These are phyloP conservation scores for Tetrapedia diversipes DNA, from an alignment of 2,888 invertebrate species.

Conservation along the genomic window DNA sequence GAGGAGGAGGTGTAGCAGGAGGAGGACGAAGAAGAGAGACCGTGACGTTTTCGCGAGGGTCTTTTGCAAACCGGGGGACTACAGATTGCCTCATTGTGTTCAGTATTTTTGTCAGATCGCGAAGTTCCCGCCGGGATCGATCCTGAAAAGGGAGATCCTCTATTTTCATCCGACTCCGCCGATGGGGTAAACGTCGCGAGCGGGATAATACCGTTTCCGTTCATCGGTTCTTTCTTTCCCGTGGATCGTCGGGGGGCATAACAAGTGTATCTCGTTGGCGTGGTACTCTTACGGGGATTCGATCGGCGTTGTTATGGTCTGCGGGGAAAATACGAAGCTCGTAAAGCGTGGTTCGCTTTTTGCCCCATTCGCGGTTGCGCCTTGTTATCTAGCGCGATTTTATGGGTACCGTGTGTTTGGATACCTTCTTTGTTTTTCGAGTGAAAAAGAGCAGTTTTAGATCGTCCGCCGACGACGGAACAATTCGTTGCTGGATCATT, in stretches of 20 bases:
- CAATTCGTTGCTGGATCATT: slow-evolving; percentile 47
- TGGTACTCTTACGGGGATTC: slow-evolving; percentile 14
- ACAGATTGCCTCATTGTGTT: slow-evolving; percentile 38
- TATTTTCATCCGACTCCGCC: not conserved
- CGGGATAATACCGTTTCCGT: not conserved
- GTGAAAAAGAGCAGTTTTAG: slow-evolving; percentile 3
- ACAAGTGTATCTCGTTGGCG: not conserved
- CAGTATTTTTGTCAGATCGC: slow-evolving; percentile 32
- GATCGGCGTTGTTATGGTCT: slow-evolving; percentile 17
- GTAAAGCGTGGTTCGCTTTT: not conserved
- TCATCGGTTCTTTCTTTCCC: not conserved
- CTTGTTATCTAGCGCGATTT: slow-evolving; percentile 33
- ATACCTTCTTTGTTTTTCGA: not conserved
- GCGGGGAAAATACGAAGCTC: slow-evolving; percentile 4
- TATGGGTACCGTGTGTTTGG: slow-evolving; percentile 7
- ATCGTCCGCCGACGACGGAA: slow-evolving; percentile 7
- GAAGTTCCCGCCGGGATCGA: slow-evolving; percentile 24
- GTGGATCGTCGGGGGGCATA: not conserved
- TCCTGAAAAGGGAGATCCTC: slow-evolving; percentile 3
- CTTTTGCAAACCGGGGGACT: slow-evolving; percentile 42
- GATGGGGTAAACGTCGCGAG: not conserved
- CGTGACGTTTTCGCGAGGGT: slow-evolving; percentile 40
- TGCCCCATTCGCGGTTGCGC: not conserved
- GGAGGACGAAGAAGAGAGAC: slow-evolving; percentile 9
- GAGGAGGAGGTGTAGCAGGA: not conserved